These are phyloP conservation scores for Hirundo rustica DNA, from an alignment of 2,797 vertebrate species.

Conservation along the genomic window DNA sequence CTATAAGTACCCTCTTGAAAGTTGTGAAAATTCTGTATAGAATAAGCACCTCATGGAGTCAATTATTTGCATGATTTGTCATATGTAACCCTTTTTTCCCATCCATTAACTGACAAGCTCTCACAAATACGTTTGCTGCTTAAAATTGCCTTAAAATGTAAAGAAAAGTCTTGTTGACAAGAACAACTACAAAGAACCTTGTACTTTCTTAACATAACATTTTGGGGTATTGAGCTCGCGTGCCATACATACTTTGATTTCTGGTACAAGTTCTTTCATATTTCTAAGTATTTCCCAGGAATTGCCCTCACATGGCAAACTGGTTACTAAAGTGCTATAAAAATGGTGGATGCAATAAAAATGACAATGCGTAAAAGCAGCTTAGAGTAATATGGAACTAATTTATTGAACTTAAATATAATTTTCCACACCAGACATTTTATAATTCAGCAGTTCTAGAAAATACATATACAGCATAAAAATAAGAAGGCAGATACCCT, in stretches of 20 bases:
- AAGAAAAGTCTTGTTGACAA: constrained; percentile 4
- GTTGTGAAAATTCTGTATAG: constrained; percentile 24
- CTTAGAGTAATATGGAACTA: constrained; percentile 30
- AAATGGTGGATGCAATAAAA: neutral
- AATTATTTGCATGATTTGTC: constrained; percentile 64
- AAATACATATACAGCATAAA: neutral
- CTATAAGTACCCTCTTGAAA: neutral
- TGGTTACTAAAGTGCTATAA: neutral
- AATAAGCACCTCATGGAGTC: constrained; percentile 39
- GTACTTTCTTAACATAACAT: neutral
- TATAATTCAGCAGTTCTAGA: constrained; percentile 42
- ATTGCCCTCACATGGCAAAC: neutral
- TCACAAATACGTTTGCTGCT: constrained; percentile 14
- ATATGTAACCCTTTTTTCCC: neutral
- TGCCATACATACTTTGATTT: neutral
- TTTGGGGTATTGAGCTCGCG: neutral
- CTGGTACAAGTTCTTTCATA: neutral
- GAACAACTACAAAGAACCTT: neutral
- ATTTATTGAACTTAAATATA: constrained; percentile 19
- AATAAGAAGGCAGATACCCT: neutral
- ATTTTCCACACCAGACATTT: constrained; percentile 18
- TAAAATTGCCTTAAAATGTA: neutral
- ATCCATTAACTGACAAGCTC: constrained; percentile 9
- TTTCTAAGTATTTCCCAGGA: constrained; percentile 3
- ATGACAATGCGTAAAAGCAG: neutral